Evolutionary conservation across 2,797 vertebrate genomes (phyloP).

Genomic region (Alfaro cultratus): DNA sequence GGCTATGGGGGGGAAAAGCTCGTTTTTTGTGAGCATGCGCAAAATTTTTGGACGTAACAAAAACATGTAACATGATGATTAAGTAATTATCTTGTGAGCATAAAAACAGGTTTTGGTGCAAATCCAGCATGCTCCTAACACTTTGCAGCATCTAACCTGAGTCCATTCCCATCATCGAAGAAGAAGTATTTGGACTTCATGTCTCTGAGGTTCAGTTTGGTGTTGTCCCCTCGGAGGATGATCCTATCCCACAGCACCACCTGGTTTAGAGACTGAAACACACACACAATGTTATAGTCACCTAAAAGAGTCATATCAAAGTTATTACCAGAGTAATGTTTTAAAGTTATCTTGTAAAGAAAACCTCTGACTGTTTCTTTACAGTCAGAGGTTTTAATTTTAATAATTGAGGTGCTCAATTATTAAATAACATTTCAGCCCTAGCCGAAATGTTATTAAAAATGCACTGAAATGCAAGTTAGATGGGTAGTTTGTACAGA

Average conservation of each 20-base stretch:
- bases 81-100: background rate
- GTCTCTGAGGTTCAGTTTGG: conserved; percentile 90
- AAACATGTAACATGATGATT: background rate
- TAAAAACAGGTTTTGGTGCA: background rate
- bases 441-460: too few relatives aligned
- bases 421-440: too few relatives aligned
- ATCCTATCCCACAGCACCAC: conserved; percentile 99
- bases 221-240: conserved; percentile 91
- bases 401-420: too few relatives aligned
- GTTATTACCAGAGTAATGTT: background rate
- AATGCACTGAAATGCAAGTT: background rate
- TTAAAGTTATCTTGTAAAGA: background rate
- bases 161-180: conserved; percentile 97
- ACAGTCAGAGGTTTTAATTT: background rate
- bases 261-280: conserved; percentile 91
- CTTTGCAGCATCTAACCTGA: conserved; percentile 80
- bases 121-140: background rate
- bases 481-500: background rate
- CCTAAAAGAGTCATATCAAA: background rate
- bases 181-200: conserved; percentile 98
- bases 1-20: too few relatives aligned
- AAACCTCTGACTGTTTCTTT: background rate
- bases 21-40: too few relatives aligned
- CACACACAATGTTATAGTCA: background rate
- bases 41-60: too few relatives aligned